Percentiles rank a stretch among this genome's conserved stretches.
phyloP scores from a whole-genome alignment of 2,113 vertebrate species.

The Etheostoma cragini region DNA sequence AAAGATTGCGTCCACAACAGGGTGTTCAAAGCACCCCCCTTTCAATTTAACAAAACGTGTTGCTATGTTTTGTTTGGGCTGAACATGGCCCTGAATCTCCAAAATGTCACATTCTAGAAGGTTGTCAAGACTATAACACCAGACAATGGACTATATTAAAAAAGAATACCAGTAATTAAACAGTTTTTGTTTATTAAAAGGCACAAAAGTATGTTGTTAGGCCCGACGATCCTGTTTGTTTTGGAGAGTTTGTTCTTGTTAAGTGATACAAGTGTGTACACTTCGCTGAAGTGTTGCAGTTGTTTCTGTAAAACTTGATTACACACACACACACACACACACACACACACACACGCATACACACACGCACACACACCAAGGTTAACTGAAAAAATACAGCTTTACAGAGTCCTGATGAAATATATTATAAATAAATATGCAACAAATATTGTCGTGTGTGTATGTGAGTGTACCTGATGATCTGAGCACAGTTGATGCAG shows the following conservation, averaged over 20 bases:
- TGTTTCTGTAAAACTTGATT: background rate
- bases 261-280: no score
- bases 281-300: background rate
- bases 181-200: background rate
- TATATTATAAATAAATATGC: background rate
- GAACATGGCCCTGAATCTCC: background rate
- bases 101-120: background rate
- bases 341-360: no score
- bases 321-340: no score
- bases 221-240: background rate
- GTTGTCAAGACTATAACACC: no score
- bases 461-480: slow-evolving; percentile 86
- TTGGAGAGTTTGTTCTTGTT: background rate
- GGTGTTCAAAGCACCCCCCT: no score
- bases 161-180: no score
- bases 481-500: slow-evolving; percentile 89
- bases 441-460: background rate
- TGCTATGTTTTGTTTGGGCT: no score
- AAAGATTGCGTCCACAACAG: no score
- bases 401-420: background rate
- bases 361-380: no score
- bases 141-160: background rate
- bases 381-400: background rate
- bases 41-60: no score
- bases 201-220: background rate